Percentiles rank a stretch among this genome's conserved stretches.
These are phyloP conservation scores for Pyrocoelia pectoralis DNA, from an alignment of 2,888 invertebrate genomes.

Conservation along the genomic window DNA sequence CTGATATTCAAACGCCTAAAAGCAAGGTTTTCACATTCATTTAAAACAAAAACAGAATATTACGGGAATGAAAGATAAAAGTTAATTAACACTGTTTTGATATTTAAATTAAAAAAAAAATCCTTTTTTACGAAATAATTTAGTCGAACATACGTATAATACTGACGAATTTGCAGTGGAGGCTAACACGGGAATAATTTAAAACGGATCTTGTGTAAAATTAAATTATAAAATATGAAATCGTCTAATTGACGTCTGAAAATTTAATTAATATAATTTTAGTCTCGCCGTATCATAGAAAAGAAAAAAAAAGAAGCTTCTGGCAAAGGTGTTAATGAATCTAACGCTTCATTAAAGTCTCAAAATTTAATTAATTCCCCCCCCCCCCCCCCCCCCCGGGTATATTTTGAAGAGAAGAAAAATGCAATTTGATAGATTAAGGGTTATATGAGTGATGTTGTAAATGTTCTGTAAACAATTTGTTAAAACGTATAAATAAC, in stretches of 20 bases:
- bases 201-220: not conserved
- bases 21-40: too few relatives aligned
- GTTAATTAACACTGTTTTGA: too few relatives aligned
- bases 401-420: slow-evolving; percentile 7
- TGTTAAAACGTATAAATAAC: slow-evolving; percentile 26
- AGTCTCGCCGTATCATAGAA: not conserved
- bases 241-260: not conserved
- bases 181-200: not conserved
- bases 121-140: too few relatives aligned
- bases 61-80: too few relatives aligned
- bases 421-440: slow-evolving; percentile 15
- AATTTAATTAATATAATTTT: slow-evolving; percentile 1
- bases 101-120: too few relatives aligned
- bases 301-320: not conserved
- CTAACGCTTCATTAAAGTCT: slow-evolving; percentile 10
- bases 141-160: too few relatives aligned
- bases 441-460: slow-evolving; percentile 28
- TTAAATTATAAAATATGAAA: not conserved
- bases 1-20: too few relatives aligned
- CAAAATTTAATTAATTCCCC: slow-evolving; percentile 11
- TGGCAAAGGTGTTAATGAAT: slow-evolving; percentile 4
- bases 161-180: too few relatives aligned
- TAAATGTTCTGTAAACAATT: slow-evolving; percentile 26
- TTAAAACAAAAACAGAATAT: too few relatives aligned
- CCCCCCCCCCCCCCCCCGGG: too few relatives aligned